phyloP scores from a whole-genome alignment of 2,113 vertebrate species.

The Pangasianodon hypophthalmus region DNA sequence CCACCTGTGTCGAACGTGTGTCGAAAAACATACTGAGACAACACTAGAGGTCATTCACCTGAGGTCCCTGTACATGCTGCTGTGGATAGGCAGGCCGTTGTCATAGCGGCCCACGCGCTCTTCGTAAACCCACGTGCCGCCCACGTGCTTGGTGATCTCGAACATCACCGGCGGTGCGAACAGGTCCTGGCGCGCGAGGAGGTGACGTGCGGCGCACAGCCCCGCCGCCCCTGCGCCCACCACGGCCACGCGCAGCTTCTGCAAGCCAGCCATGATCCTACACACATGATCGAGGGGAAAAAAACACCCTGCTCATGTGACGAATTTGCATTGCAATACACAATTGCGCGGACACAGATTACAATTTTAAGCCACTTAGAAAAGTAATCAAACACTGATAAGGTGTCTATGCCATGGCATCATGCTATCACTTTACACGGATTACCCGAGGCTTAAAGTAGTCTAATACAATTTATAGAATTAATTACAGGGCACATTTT shows the following conservation, averaged over 20 bases:
- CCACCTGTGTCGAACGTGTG: too few relatives aligned
- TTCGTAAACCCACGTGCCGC: constrained; percentile 80
- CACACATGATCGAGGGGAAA: background rate
- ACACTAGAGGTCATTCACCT: constrained; percentile 55
- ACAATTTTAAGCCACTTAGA: background rate
- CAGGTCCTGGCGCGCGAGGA: constrained; percentile 64
- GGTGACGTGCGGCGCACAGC: constrained; percentile 74
- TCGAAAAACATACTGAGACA: background rate
- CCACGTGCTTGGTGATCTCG: constrained; percentile 67
- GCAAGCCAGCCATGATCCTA: constrained; percentile 47
- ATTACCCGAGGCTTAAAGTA: background rate
- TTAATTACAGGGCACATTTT: background rate
- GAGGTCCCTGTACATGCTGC: constrained; percentile 83
- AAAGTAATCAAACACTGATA: background rate
- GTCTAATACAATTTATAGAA: background rate
- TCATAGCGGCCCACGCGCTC: constrained; percentile 60
- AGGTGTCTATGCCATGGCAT: background rate
- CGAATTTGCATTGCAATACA: background rate
- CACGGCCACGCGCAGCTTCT: constrained; percentile 68
- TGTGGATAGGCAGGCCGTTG: constrained; percentile 62
- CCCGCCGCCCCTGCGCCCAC: constrained; percentile 76
- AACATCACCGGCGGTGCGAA: constrained; percentile 76
- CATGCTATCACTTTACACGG: background rate
- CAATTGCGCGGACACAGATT: background rate
- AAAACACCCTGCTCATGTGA: background rate